Evolutionary conservation across 2,113 vertebrate genomes (phyloP).

Genomic region (Raja brachyura): DNA sequence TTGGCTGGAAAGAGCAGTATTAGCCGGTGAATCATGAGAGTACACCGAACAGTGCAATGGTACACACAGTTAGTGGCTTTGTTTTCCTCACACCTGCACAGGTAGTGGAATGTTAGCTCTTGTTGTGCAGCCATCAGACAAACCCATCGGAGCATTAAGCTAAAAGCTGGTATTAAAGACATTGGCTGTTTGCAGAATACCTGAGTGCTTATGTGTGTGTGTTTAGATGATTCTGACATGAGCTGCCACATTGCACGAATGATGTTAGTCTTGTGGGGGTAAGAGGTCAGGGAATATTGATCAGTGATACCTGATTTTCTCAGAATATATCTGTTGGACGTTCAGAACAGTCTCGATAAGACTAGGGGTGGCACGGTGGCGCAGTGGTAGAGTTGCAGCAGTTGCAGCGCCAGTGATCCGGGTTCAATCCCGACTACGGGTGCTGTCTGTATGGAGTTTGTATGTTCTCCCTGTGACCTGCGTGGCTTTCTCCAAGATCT

Average conservation of each 20-base stretch:
- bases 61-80: constrained; percentile 16
- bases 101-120: not conserved
- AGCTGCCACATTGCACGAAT: not conserved
- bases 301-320: not conserved
- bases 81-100: constrained; percentile 6
- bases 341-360: too few relatives aligned
- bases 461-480: too few relatives aligned
- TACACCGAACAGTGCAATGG: not conserved
- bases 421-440: too few relatives aligned
- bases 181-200: not conserved
- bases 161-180: not conserved
- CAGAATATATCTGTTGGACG: not conserved
- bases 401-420: too few relatives aligned
- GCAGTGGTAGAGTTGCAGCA: too few relatives aligned
- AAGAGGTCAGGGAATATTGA: not conserved
- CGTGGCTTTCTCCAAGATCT: too few relatives aligned
- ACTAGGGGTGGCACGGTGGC: too few relatives aligned
- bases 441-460: too few relatives aligned
- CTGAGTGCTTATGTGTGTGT: not conserved
- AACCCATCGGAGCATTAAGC: not conserved
- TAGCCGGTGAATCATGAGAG: not conserved
- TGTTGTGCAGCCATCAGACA: not conserved
- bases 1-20: not conserved
- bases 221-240: not conserved
- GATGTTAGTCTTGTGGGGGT: not conserved